Evolutionary conservation across 2,113 vertebrate species (phyloP).

Genomic region (Crocuta crocuta): DNA sequence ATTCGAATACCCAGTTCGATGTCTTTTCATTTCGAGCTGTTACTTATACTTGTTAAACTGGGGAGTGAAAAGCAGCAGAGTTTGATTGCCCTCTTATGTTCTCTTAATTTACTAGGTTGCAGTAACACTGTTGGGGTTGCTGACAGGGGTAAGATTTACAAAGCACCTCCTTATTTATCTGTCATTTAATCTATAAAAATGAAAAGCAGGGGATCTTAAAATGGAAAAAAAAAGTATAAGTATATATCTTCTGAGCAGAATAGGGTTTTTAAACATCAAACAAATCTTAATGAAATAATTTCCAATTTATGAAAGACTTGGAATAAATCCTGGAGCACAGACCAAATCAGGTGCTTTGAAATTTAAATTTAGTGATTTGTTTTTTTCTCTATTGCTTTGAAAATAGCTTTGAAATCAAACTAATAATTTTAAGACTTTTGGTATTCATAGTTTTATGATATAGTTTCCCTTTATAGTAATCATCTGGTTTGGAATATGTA

Average conservation of each 20-base stretch:
- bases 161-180: slow-evolving; percentile 21
- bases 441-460: not conserved
- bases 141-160: slow-evolving; percentile 54
- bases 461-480: slow-evolving; percentile 44
- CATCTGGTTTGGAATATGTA: not conserved
- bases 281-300: slow-evolving; percentile 7
- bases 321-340: not conserved
- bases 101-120: slow-evolving; percentile 52
- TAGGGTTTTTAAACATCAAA: not conserved
- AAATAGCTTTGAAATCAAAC: slow-evolving; percentile 27
- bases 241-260: not conserved
- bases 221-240: not conserved
- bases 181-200: slow-evolving; percentile 9
- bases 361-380: not conserved
- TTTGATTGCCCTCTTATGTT: slow-evolving; percentile 59
- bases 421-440: slow-evolving; percentile 21
- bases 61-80: not conserved
- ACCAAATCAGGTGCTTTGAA: slow-evolving; percentile 27
- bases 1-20: not conserved
- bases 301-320: slow-evolving; percentile 7
- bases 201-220: not conserved
- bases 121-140: slow-evolving; percentile 47
- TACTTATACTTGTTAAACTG: not conserved
- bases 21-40: not conserved
- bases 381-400: not conserved